Base-by-base conservation (phyloP, 2,888 invertebrate species). In the Drosophila bunnanda region DNA sequence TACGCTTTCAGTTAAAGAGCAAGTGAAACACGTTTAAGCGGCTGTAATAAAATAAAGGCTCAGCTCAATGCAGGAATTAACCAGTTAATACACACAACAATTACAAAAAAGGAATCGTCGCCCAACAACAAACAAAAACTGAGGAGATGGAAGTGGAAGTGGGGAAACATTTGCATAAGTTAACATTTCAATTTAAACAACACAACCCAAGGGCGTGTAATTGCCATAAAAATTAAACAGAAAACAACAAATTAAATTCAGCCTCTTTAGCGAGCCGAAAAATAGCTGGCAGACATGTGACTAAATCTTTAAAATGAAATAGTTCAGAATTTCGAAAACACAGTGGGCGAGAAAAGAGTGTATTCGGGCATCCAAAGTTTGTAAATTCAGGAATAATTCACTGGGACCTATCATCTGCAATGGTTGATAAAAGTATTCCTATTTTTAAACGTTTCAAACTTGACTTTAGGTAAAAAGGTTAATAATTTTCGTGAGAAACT, bases 141-240 rank as follows among this genome's bases (percentile, higher is more conserved):
- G 15, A 38, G 34, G 25, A 12, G 28, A 22, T 39, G 55, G 25
- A 25, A 25, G 25, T 39, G 55, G 25, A 25, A 25, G 25, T 38
- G 39, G 52, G 13, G 38, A 54, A 46, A 56, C 44, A 41, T 70
- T 61, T 71, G 48, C 53, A 71, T 62, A 71, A 53, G 20, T 71
- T 46, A 56, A 32, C 20, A 28, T 46, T 34, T 64, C 13, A 20
- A 50, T 41, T 46, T 17, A 34, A 46, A 20, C 38, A 32, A 12
- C 2, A 12, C 6, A 32, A 1, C 22, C 36, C 38, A 54, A 48
- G 64, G 64, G 25, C 60, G 64, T 59, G 38, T 65, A 65, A 65
- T 64, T 66, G 54, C 54, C 65, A 44, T 39, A 39, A 22, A 66
- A 66, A 66, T 46, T 46, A 20, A 54, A 28, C 32, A 54, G 25